Base-by-base conservation (phyloP, 2,113 vertebrate species). In the Mastomys natalensis region DNA sequence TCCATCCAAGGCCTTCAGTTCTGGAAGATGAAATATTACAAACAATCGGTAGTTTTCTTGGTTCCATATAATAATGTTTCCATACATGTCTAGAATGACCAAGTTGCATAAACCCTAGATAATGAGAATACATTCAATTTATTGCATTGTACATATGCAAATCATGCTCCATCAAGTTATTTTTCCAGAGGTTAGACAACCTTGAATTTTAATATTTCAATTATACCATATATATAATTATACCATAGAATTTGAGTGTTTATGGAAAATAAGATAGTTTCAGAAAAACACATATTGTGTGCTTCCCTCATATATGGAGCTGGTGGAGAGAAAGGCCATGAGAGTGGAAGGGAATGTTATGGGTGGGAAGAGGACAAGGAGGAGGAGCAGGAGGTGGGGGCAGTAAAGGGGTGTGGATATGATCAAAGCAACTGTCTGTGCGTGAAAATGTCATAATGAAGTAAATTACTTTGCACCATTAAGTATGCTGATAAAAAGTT, bases 1-100 rank as follows among this genome's bases (percentile, higher is more conserved):
- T 82, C 99, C 99, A 98, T 99, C 99, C 98, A 99, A 98, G 66
- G 99, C 99, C 98, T 99, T 99, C 48, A 99, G 98, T 76, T 98
- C 98, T 37, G 99, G 97, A 73, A 99, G 98, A 85, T 99, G 99
- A 97, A 99, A 99, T 89, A 99, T 98, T 45, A 99, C 97, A 96
- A 99, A 99, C 53, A 99, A 98, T 13, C 98, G 97, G 97, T 99
- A 99, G 97, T 99, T 99, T 97, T 99, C 99, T 96, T 99, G 95
- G 96, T 98, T 99, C 96, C 98, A 98, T 34, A 98, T 97, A 87
- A 99, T 97, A 92, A 99, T 98, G 93, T 99, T 99, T 94, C 99
- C 98, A 88, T 98, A 98, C 70, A 99, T 96, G 96, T 99, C 98
- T 96, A 99, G 97, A 98, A 99, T 99, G 58, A 99, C 98, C 96